Evolutionary conservation across 2,888 invertebrate genomes (phyloP).

Genomic region (Drosophila eohydei): DNA sequence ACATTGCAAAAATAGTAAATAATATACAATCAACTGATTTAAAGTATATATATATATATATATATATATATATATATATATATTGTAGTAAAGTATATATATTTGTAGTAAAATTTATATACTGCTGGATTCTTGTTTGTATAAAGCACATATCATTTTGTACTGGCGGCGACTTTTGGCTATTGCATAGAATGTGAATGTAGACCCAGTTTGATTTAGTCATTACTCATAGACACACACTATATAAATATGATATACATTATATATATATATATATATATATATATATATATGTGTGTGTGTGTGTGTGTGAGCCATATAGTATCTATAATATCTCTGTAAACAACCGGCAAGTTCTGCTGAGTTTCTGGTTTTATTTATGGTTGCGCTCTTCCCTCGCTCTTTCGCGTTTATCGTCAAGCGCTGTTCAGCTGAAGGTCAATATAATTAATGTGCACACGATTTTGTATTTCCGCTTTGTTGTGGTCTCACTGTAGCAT

Average conservation of each 20-base stretch:
- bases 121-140: constrained; percentile 1
- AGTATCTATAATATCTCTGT: constrained; percentile 23
- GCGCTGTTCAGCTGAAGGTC: constrained; percentile 54
- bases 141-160: constrained; percentile 55
- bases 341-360: constrained; percentile 38
- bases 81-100: neutral
- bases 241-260: constrained; percentile 12
- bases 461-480: constrained; percentile 59
- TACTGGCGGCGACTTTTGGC: constrained; percentile 54
- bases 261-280: constrained; percentile 10
- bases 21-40: neutral
- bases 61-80: neutral
- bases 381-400: constrained; percentile 18
- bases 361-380: constrained; percentile 49
- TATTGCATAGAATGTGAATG: constrained; percentile 37
- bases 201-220: constrained; percentile 23
- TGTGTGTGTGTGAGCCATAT: neutral
- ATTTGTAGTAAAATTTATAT: constrained; percentile 3
- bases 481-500: constrained; percentile 25
- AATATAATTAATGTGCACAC: constrained; percentile 54
- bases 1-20: constrained; percentile 20
- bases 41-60: constrained; percentile 1
- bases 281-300: neutral
- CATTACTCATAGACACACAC: constrained; percentile 40
- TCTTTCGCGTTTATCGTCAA: constrained; percentile 24